Base-by-base conservation (phyloP, 2,113 vertebrate genomes). In the Columbina picui region DNA sequence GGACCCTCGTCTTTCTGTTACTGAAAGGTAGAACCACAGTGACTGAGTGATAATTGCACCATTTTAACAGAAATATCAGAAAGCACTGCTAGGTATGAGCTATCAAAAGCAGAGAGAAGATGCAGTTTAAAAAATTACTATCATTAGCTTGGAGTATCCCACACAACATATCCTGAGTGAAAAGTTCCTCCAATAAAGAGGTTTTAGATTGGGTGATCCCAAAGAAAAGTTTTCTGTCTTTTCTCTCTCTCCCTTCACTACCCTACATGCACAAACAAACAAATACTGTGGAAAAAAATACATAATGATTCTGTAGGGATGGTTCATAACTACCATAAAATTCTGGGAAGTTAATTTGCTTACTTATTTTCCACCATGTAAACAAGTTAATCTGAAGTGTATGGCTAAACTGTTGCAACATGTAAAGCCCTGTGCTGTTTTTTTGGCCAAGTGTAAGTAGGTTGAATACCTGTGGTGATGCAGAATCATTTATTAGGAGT, bases 81-180 rank as follows among this genome's bases (percentile, higher is more conserved):
- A 83, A 73, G 2, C 2, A 61, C 17, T n/a, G 8, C 6, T 27
- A 80, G 5, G 2, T 22, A 4, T 11, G 23, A 68, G 21, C 6
- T n/a, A 34, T 29, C 14, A 76, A 73, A 91, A 65, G 7, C 14
- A 68, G 38, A 74, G 21, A 86, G 82, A 71, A 59, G 2, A 68
- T 45, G 17, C 4, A 82, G 8, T 43, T 34, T 32, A 49, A 78
- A 63, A 16, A 43, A 52, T 32, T 2, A 7, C 6, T 47, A 8
- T 26, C 0, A 0, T 75, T 84, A 74, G 12, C 14, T 20, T 78
- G 20, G 13, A 27, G 8, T 53, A 56, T 59, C 7, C 32, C 6
- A 29, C 25, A 27, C 6, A 63, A 23, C 16, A 7, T 6, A 50
- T 10, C 11, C 32, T 50, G 19, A 63, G 8, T 32, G 9, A 70